Conservation (phyloP, 2,888 invertebrate genomes). For the Gisinianus flammeolus region DNA sequence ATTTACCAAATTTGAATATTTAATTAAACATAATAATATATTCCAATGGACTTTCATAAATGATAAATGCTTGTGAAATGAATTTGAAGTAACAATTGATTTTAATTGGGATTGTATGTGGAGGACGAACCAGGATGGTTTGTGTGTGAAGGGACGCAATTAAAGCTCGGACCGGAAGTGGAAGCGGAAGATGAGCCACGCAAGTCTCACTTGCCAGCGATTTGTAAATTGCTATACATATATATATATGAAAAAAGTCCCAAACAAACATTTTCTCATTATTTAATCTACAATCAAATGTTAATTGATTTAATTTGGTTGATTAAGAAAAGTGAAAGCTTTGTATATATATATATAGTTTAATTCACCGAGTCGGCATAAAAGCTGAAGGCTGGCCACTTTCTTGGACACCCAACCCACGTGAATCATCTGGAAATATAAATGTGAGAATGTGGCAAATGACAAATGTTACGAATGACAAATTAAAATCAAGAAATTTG, state of each 20-base stretch:
- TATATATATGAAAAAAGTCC: too few relatives aligned
- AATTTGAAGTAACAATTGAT: too few relatives aligned
- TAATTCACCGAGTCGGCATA: slow-evolving; percentile 72
- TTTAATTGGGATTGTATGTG: too few relatives aligned
- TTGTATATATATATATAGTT: too few relatives aligned
- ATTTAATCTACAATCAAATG: too few relatives aligned
- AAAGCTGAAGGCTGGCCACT: slow-evolving; percentile 86
- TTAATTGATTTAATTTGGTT: too few relatives aligned
- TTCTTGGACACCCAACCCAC: slow-evolving; percentile 92
- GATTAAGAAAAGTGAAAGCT: too few relatives aligned
- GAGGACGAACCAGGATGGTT: slow-evolving; percentile 85
- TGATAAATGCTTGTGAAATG: too few relatives aligned
- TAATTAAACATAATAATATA: too few relatives aligned
- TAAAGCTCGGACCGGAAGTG: slow-evolving; percentile 81
- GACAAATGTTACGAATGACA: background rate
- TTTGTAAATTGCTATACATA: slow-evolving; percentile 67
- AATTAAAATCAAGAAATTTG: background rate
- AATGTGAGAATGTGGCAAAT: background rate
- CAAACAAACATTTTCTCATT: background rate
- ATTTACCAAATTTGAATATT: too few relatives aligned
- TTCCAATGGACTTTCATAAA: too few relatives aligned
- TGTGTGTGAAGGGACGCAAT: slow-evolving; percentile 88
- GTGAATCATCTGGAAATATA: slow-evolving; percentile 67
- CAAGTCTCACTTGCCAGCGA: slow-evolving; percentile 76
- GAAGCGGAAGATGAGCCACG: slow-evolving; percentile 81